Evolutionary conservation across 2,113 vertebrate species (phyloP).

Genomic region (Desmodus rotundus): DNA sequence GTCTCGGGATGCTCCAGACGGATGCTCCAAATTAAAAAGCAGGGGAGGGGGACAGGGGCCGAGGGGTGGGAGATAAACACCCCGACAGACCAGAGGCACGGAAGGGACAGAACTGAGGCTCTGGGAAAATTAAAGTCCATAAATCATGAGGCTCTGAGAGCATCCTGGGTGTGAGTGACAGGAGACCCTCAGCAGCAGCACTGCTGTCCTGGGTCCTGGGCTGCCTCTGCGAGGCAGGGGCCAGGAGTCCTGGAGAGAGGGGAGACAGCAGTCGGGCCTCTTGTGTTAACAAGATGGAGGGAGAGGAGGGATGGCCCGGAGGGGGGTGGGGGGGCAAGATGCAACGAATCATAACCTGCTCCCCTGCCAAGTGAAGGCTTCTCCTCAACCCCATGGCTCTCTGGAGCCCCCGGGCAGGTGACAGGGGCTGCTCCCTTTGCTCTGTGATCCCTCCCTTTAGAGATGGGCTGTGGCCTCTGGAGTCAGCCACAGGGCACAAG

Average conservation of each 20-base stretch:
- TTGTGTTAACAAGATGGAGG: rapidly evolving
- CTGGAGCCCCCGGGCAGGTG: not conserved
- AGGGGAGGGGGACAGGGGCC: not conserved
- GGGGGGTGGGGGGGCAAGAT: not conserved
- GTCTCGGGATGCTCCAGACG: slow-evolving; percentile 41
- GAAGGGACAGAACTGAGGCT: not conserved
- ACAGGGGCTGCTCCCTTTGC: not conserved
- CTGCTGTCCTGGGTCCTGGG: not conserved
- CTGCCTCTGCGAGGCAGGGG: not conserved
- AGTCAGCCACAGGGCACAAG: not conserved
- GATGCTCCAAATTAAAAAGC: slow-evolving; percentile 65
- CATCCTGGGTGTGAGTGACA: not conserved
- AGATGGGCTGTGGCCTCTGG: not conserved
- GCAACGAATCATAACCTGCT: not conserved
- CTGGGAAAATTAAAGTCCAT: slow-evolving; percentile 61
- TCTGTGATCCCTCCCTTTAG: not conserved
- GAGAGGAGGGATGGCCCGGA: not conserved
- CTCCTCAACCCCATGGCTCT: rapidly evolving
- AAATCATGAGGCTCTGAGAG: not conserved
- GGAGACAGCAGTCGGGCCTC: not conserved
- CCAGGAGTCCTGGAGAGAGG: not conserved
- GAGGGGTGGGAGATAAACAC: slow-evolving; percentile 31
- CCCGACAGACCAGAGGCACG: slow-evolving; percentile 2
- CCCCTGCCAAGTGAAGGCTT: not conserved
- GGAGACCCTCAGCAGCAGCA: not conserved